Evolutionary conservation across 2,113 vertebrate genomes (phyloP).

Genomic region (Oplegnathus fasciatus): DNA sequence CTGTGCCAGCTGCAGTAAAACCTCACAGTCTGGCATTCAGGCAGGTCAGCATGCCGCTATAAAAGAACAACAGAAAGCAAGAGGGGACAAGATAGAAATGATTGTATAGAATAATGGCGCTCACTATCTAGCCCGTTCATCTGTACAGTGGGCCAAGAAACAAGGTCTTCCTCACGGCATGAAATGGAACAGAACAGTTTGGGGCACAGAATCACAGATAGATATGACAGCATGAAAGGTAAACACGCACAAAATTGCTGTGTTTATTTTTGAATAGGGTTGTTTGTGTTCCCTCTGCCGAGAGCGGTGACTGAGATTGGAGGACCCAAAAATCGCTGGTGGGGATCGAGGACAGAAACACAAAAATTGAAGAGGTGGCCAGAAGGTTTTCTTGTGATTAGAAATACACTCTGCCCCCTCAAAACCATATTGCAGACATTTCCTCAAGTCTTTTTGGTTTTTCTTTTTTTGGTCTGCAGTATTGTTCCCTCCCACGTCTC

Average conservation of each 20-base stretch:
- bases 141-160: constrained; percentile 53
- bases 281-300: constrained; percentile 64
- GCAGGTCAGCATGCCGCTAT: constrained; percentile 28
- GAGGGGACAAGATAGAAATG: constrained; percentile 45
- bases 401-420: constrained; percentile 47
- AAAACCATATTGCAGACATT: constrained; percentile 48
- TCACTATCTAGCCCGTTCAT: constrained; percentile 49
- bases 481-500: constrained; percentile 33
- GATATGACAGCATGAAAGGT: constrained; percentile 60
- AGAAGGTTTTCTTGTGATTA: constrained; percentile 59
- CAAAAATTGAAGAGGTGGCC: constrained; percentile 47
- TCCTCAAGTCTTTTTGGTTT: constrained; percentile 14
- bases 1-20: constrained; percentile 25
- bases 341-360: constrained; percentile 48
- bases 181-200: constrained; percentile 61
- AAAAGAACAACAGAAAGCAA: constrained; percentile 34
- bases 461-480: constrained; percentile 35
- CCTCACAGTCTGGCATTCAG: constrained; percentile 8
- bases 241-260: constrained; percentile 68
- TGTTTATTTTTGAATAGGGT: constrained; percentile 67
- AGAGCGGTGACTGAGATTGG: constrained; percentile 43
- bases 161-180: constrained; percentile 46
- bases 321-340: constrained; percentile 30
- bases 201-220: constrained; percentile 44
- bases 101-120: constrained; percentile 31